Conservation (phyloP, 2,797 vertebrate species). For the Apogon talboti region DNA sequence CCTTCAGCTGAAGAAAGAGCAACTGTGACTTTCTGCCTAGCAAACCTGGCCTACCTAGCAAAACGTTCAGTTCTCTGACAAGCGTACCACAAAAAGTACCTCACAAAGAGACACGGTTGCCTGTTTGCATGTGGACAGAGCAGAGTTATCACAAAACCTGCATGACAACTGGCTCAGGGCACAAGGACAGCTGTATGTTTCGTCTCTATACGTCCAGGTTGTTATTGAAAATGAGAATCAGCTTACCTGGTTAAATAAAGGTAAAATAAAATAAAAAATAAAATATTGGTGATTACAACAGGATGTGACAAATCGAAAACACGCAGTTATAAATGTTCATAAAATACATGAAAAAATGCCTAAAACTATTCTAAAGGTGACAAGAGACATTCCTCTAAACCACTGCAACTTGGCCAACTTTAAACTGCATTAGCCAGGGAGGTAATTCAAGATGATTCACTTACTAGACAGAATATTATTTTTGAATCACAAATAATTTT, state of each 20-base stretch:
- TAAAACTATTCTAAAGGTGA: background rate
- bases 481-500: slow-evolving; percentile 28
- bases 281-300: slow-evolving; percentile 47
- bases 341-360: slow-evolving; percentile 26
- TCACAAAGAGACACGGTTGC: slow-evolving; percentile 47
- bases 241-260: too few species aligned
- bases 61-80: slow-evolving; percentile 54
- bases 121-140: slow-evolving; percentile 54
- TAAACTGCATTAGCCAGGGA: slow-evolving; percentile 6
- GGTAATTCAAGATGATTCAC: slow-evolving; percentile 21
- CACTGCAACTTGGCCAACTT: background rate
- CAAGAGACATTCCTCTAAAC: background rate
- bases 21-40: slow-evolving; percentile 70
- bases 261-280: too few species aligned
- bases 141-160: slow-evolving; percentile 75
- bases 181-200: slow-evolving; percentile 47
- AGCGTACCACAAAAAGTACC: slow-evolving; percentile 7
- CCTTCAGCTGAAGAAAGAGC: slow-evolving; percentile 71
- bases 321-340: slow-evolving; percentile 19
- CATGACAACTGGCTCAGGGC: slow-evolving; percentile 74
- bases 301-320: slow-evolving; percentile 43
- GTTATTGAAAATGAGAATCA: too few species aligned
- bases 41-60: slow-evolving; percentile 49
- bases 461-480: slow-evolving; percentile 25
- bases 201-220: too few species aligned